Base-by-base conservation (phyloP, 2,888 invertebrate genomes). In the Andricus curvator region DNA sequence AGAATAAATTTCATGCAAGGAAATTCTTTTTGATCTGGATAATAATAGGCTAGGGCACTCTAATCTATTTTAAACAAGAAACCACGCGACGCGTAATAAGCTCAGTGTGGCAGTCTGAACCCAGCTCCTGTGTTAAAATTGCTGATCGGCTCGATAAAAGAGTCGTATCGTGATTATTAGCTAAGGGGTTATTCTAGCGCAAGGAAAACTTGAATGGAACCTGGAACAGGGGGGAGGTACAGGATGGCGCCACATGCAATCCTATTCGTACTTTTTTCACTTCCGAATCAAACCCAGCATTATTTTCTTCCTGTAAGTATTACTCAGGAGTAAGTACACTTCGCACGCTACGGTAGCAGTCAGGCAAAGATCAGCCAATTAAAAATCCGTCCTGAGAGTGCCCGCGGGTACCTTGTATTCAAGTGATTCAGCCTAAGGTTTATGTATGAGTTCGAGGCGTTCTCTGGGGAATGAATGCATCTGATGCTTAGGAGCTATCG, bases 211-310 rank as follows among this genome's bases (percentile, higher is more conserved):
- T 74, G 70, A 74, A 74, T 74, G 56, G 33, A 74, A 56, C 70
- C 33, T 74, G 56, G 51, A 74, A 56, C 70, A 74, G 70, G n/a
- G 48, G n/a, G 70, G 29, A 48, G 51, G 48, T 56, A 56, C 51
- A 33, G 29, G 33, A 74, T 74, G 74, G 74, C 74, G 74, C 74
- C 74, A 74, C 74, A 74, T 74, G 74, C 74, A 33, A 74, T 74
- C n/a, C 15, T 56, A 56, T 74, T 74, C 29, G 74, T 56, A 56
- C 6, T 74, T 74, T 74, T 33, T 56, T 56, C 33, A 22, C 13
- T 56, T 74, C n/a, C n/a, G 37, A 56, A 74, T 74, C 74, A 74
- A 74, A 56, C 56, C 56, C 51, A 74, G 51, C 74, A 74, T 74
- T 74, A 74, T 56, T 74, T 74, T 74, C n/a, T 29, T 74, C 37